Base-by-base conservation (phyloP, 2,797 vertebrate species). In the Phaenicophaeus curvirostris region DNA sequence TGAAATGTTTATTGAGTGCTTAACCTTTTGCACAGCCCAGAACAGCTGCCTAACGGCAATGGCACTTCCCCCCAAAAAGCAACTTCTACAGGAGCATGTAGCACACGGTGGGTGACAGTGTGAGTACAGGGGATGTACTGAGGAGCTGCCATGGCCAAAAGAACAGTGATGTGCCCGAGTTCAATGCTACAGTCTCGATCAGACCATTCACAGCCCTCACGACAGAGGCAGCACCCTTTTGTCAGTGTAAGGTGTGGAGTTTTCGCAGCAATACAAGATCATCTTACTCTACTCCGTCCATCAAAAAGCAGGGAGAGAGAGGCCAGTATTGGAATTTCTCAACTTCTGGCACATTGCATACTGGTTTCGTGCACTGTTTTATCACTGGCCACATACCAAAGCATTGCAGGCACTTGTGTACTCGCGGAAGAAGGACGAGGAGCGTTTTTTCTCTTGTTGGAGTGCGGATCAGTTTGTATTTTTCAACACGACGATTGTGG, bases 21-120 rank as follows among this genome's bases (percentile, higher is more conserved):
- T 96, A 88, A 69, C 93, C 85, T 91, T 68, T 73, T 67, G 71
- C 83, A 51, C 66, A 63, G 79, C 51, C 71, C 80, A n/a, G 67
- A 95, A 89, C 66, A 91, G 90, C 80, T 76, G 66, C 67, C 80
- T 76, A 6, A 10, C 67, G 78, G 82, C 83, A 71, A 57, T 9
- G 53, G n/a, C 80, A 39, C 63, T 65, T 59, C 9, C 65, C 67
- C 69, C 0, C 30, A 74, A 82, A 48, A 30, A 75, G 17, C 66
- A 4, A 1, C 33, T 86, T 67, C 58, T 73, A 55, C 46, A 75
- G 27, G 6, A 68, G 69, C 61, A 25, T 0, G 1, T 15, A 62
- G 61, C 37, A 33, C 9, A 39, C 39, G 39, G 39, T 54, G 2
- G 0, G 4, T 13, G 72, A 74, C 61, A 53, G 25, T 4, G 39